phyloP scores from a whole-genome alignment of 2,797 vertebrate genomes.

The Clarias fuscus region DNA sequence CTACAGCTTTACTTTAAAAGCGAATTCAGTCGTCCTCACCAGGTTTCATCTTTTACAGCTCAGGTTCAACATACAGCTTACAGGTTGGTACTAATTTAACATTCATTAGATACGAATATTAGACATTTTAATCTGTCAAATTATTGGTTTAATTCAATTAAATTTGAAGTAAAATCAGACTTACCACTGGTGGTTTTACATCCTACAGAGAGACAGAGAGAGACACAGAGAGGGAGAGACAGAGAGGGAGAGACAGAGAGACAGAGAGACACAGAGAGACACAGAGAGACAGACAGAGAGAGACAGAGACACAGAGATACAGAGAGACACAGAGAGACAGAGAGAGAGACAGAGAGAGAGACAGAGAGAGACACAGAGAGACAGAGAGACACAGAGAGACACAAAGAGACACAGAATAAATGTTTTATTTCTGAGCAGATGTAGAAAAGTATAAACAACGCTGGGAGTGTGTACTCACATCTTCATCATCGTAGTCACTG shows the following conservation, averaged over 20 bases:
- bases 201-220: conserved; percentile 48
- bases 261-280: neutral
- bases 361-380: too few species aligned
- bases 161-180: neutral
- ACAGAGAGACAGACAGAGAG: neutral
- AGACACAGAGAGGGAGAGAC: conserved; percentile 23
- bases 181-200: neutral
- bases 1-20: neutral
- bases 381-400: neutral
- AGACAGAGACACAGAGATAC: neutral
- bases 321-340: neutral
- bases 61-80: neutral
- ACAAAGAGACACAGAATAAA: neutral
- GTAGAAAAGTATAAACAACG: neutral
- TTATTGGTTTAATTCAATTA: neutral
- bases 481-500: conserved; percentile 56
- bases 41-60: neutral
- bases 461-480: neutral
- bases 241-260: neutral
- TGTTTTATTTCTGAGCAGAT: neutral
- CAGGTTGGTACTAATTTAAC: too few species aligned
- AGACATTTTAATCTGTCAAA: too few species aligned
- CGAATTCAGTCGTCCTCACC: neutral
- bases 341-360: too few species aligned
- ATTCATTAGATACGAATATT: too few species aligned